A percentile compares a stretch with the other conserved stretches of the same genome.
phyloP scores from a whole-genome alignment of 2,113 vertebrate species.

The Salvelinus sp. region DNA sequence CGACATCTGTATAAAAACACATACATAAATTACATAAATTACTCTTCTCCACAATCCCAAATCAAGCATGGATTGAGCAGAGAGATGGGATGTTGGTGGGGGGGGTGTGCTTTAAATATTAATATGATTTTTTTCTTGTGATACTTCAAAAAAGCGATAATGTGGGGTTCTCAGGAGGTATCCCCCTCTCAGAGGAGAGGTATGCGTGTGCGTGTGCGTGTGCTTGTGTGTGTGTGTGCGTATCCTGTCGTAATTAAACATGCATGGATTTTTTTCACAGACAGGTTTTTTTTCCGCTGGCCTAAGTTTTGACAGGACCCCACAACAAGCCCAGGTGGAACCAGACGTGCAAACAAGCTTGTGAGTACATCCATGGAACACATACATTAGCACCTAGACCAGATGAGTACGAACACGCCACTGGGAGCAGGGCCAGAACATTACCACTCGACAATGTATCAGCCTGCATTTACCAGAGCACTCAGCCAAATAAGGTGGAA shows the following conservation, averaged over 20 bases:
- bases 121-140: slow-evolving; percentile 78
- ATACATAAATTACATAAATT: slow-evolving; percentile 35
- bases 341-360: slow-evolving; percentile 89
- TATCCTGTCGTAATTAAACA: slow-evolving; percentile 94
- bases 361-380: slow-evolving; percentile 88
- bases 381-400: slow-evolving; percentile 92
- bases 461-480: slow-evolving; percentile 5
- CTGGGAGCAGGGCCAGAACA: slow-evolving; percentile 56
- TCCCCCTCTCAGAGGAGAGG: slow-evolving; percentile 27
- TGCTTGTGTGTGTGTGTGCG: slow-evolving; percentile 46
- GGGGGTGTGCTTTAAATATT: slow-evolving; percentile 83
- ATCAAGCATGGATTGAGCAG: slow-evolving; percentile 62
- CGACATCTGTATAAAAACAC: slow-evolving; percentile 36
- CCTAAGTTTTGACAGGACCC: slow-evolving; percentile 93
- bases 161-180: slow-evolving; percentile 80
- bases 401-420: slow-evolving; percentile 83
- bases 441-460: no score
- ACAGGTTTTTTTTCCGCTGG: slow-evolving; percentile 85
- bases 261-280: slow-evolving; percentile 89
- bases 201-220: slow-evolving; percentile 9
- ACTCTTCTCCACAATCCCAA: slow-evolving; percentile 49
- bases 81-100: slow-evolving; percentile 28
- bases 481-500: slow-evolving; percentile 44
- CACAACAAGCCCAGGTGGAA: slow-evolving; percentile 96
- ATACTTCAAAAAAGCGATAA: slow-evolving; percentile 93